Evolutionary conservation across 2,797 vertebrate species (phyloP).

Genomic region (Hippocampus kuda): DNA sequence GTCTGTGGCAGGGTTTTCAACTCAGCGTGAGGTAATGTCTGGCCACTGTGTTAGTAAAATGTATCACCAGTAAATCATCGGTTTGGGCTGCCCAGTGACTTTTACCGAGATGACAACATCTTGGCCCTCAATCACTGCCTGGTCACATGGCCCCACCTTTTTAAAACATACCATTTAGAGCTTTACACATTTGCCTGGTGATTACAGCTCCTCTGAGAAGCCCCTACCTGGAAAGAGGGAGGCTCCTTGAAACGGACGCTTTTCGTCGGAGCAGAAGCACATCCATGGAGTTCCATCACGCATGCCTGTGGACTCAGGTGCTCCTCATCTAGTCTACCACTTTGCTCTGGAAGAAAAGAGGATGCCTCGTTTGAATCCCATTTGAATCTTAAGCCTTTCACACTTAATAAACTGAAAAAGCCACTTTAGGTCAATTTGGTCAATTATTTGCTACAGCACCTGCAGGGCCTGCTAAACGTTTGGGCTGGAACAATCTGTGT

Average conservation of each 20-base stretch:
- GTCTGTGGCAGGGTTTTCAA: slow-evolving; percentile 1
- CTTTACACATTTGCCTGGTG: neutral
- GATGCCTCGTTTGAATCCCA: neutral
- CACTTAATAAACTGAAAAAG: slow-evolving; percentile 1
- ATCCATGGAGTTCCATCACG: slow-evolving; percentile 62
- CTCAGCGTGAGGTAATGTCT: neutral
- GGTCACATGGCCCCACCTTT: slow-evolving; percentile 77
- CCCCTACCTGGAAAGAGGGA: slow-evolving; percentile 79
- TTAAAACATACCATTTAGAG: neutral
- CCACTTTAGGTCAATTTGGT: slow-evolving; percentile 14
- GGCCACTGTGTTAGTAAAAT: neutral
- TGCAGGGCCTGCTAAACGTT: slow-evolving; percentile 10
- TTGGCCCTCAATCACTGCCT: slow-evolving; percentile 75
- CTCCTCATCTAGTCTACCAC: slow-evolving; percentile 71
- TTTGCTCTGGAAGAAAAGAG: slow-evolving; percentile 45
- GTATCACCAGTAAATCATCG: slow-evolving; percentile 82
- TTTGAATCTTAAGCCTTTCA: slow-evolving; percentile 1
- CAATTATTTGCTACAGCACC: slow-evolving; percentile 6
- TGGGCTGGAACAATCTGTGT: slow-evolving; percentile 26
- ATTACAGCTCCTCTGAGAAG: neutral
- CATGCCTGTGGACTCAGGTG: slow-evolving; percentile 80
- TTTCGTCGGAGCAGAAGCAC: slow-evolving; percentile 41
- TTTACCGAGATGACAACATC: slow-evolving; percentile 75
- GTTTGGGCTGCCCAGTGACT: slow-evolving; percentile 77
- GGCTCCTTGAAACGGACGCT: slow-evolving; percentile 71